Percentiles rank a stretch among this genome's conserved stretches.
Evolutionary conservation across 2,113 vertebrate genomes (phyloP).

Genomic region (Leptocoma aspasia): DNA sequence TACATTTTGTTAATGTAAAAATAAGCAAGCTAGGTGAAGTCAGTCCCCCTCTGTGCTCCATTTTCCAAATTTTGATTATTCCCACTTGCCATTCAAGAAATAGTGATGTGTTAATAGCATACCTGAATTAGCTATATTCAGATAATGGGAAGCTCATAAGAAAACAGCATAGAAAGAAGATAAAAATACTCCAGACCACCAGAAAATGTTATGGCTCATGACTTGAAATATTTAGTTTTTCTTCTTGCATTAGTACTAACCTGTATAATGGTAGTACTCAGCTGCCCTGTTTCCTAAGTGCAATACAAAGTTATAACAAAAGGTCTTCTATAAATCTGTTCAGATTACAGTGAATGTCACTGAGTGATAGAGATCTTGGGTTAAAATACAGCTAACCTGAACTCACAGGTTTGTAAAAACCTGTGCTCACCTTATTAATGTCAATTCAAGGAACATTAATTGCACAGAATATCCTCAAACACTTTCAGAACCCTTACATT

Average conservation of each 20-base stretch:
- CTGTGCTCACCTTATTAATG: not conserved
- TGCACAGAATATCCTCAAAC: not conserved
- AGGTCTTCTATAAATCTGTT: not conserved
- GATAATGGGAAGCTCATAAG: not conserved
- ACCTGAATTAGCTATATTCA: not conserved
- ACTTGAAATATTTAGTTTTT: not conserved
- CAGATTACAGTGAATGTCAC: not conserved
- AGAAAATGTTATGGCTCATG: not conserved
- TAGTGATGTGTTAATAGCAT: not conserved
- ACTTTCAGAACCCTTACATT: not conserved
- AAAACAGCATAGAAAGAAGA: not conserved
- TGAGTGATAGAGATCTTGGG: not conserved
- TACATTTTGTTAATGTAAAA: not conserved
- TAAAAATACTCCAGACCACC: not conserved
- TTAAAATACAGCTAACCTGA: not conserved
- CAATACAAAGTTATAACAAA: not conserved
- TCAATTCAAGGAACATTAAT: not conserved
- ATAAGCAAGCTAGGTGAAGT: not conserved
- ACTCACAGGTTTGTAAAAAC: not conserved
- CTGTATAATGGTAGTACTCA: not conserved
- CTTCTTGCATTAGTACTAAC: not conserved
- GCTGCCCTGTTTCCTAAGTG: not conserved
- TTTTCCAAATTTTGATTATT: not conserved
- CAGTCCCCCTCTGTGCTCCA: not conserved
- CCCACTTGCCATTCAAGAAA: not conserved